Percentiles rank a stretch among this genome's conserved stretches.
phyloP scores from a whole-genome alignment of 2,113 vertebrate species.

The Furnarius figulus region DNA sequence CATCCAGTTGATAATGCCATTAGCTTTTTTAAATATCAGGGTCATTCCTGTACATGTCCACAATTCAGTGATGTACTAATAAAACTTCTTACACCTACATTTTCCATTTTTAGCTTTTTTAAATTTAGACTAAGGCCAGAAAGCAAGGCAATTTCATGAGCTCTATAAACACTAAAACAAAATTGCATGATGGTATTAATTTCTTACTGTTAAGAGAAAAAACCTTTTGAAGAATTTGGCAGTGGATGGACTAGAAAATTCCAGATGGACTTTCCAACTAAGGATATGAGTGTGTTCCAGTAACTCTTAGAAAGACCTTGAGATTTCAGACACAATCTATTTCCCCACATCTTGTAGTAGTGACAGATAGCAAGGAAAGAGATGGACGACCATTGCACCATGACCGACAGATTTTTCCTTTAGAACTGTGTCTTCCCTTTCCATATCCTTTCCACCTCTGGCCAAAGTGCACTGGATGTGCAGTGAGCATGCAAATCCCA shows the following conservation, averaged over 20 bases:
- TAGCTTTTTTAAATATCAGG: conserved; percentile 12
- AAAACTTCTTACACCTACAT: neutral
- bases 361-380: conserved; percentile 13
- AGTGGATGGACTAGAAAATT: neutral
- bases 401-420: conserved; percentile 49
- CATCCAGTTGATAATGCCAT: neutral
- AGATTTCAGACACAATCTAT: conserved; percentile 47
- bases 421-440: neutral
- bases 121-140: neutral
- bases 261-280: neutral
- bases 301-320: conserved; percentile 43
- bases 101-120: neutral
- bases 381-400: neutral
- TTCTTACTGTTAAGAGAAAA: neutral
- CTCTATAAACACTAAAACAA: neutral
- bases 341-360: neutral
- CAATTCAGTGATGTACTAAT: neutral
- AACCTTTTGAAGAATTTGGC: neutral
- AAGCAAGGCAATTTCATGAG: neutral
- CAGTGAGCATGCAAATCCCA: conserved; percentile 44
- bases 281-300: neutral
- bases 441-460: neutral
- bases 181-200: neutral
- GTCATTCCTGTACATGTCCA: neutral
- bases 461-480: conserved; percentile 14